phyloP scores from a whole-genome alignment of 2,888 invertebrate species.

The Amphimallon solstitiale region DNA sequence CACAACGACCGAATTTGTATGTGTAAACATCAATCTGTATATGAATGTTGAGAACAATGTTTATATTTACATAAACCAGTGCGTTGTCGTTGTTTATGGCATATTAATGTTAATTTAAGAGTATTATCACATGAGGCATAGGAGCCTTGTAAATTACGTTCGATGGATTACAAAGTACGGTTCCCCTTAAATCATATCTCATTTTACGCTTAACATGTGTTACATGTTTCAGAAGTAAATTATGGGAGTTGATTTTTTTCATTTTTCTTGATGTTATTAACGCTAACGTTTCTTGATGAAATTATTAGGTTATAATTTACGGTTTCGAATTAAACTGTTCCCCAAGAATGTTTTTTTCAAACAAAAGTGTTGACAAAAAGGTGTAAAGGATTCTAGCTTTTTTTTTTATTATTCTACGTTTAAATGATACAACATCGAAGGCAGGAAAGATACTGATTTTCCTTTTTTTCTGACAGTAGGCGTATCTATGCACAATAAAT shows the following conservation, averaged over 20 bases:
- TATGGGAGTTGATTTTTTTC: neutral
- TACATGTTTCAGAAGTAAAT: neutral
- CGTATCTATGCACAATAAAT: too few relatives aligned
- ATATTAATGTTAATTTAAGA: neutral
- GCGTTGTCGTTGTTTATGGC: neutral
- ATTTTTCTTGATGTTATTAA: neutral
- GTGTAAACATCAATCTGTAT: constrained; percentile 7
- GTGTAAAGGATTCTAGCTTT: too few relatives aligned
- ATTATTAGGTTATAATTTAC: neutral
- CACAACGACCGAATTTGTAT: neutral
- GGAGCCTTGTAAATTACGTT: constrained; percentile 13
- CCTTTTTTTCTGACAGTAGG: too few relatives aligned
- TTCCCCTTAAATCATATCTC: constrained; percentile 3
- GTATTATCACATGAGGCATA: neutral
- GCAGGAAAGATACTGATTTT: too few relatives aligned
- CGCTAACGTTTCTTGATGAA: neutral
- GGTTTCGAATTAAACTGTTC: too few relatives aligned
- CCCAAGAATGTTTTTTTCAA: too few relatives aligned
- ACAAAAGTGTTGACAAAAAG: too few relatives aligned
- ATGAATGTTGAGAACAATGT: neutral
- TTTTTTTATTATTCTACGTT: too few relatives aligned
- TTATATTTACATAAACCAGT: constrained; percentile 11
- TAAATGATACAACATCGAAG: too few relatives aligned
- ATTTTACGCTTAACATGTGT: neutral
- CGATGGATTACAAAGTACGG: constrained; percentile 2